These are phyloP conservation scores for Petrocephalus sullivani DNA, from an alignment of 2,797 vertebrate genomes.

Conservation along the genomic window DNA sequence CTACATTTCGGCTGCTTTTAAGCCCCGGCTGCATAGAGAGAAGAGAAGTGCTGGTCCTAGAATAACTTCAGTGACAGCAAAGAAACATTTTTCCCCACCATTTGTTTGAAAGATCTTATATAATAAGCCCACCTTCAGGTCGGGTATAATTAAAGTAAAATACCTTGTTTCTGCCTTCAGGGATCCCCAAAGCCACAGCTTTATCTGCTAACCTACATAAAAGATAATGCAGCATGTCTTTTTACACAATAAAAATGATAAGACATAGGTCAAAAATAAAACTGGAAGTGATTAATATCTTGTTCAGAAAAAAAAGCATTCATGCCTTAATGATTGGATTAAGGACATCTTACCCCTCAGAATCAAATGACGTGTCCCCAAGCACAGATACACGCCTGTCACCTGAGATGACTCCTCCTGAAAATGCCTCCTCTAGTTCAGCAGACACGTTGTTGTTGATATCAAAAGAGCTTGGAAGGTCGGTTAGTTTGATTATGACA, in stretches of 20 bases:
- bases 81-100: neutral
- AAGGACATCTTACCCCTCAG: neutral
- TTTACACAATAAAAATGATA: neutral
- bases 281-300: neutral
- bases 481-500: neutral
- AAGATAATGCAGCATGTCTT: neutral
- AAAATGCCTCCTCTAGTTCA: neutral
- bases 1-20: neutral
- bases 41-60: neutral
- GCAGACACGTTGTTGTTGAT: slow-evolving; percentile 16
- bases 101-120: neutral
- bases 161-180: slow-evolving; percentile 4
- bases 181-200: neutral
- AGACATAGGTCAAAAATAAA: neutral
- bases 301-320: neutral
- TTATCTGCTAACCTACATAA: slow-evolving; percentile 6
- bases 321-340: neutral
- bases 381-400: neutral
- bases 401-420: neutral
- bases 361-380: neutral
- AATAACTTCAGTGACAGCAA: neutral
- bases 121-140: neutral
- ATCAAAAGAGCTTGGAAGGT: neutral
- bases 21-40: neutral
- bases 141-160: neutral